phyloP scores from a whole-genome alignment of 2,888 invertebrate genomes.

The Drosophila atripex region DNA sequence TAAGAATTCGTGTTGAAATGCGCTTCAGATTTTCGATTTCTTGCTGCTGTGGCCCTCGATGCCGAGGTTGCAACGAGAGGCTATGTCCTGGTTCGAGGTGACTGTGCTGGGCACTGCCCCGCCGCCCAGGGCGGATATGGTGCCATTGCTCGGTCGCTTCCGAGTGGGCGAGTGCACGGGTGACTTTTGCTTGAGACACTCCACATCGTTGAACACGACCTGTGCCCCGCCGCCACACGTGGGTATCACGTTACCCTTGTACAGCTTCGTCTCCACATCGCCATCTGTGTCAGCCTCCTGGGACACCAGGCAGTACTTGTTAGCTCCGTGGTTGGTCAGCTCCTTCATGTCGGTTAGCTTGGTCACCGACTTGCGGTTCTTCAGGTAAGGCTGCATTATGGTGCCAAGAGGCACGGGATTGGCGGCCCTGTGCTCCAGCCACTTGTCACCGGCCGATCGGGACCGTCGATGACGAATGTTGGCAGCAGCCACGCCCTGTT shows the following conservation, averaged over 20 bases:
- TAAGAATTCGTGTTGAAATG: not conserved
- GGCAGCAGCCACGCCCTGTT: slow-evolving; percentile 87
- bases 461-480: slow-evolving; percentile 92
- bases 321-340: slow-evolving; percentile 88
- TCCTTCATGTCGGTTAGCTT: slow-evolving; percentile 92
- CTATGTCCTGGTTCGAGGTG: slow-evolving; percentile 76
- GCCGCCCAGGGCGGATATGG: slow-evolving; percentile 58
- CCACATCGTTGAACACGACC: slow-evolving; percentile 97
- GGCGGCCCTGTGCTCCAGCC: slow-evolving; percentile 95
- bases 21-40: slow-evolving; percentile 79
- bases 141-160: slow-evolving; percentile 82
- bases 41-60: slow-evolving; percentile 83
- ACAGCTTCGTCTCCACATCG: slow-evolving; percentile 95
- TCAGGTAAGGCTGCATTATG: slow-evolving; percentile 93
- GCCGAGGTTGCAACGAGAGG: slow-evolving; percentile 82
- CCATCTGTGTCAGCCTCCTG: slow-evolving; percentile 97
- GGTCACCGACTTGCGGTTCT: slow-evolving; percentile 92
- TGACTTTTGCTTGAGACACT: slow-evolving; percentile 92
- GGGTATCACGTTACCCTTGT: slow-evolving; percentile 97
- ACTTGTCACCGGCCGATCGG: slow-evolving; percentile 90
- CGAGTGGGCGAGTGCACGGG: slow-evolving; percentile 86
- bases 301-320: slow-evolving; percentile 96
- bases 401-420: slow-evolving; percentile 93
- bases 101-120: slow-evolving; percentile 60
- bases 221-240: slow-evolving; percentile 98